These are phyloP conservation scores for Byasa hedistus DNA, from an alignment of 2,888 invertebrate genomes.

Conservation along the genomic window DNA sequence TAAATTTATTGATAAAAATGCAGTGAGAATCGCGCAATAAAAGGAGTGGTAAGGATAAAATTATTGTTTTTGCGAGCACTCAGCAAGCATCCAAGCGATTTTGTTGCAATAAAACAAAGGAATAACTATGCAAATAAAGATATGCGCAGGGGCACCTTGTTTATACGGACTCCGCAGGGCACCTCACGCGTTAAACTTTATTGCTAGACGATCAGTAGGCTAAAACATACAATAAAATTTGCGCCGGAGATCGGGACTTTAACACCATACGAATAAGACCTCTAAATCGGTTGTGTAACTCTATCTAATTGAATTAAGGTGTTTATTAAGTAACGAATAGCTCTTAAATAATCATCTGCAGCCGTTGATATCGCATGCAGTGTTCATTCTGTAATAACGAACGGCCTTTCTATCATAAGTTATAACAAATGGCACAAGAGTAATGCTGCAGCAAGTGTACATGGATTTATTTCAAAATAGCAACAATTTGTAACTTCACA, in stretches of 20 bases:
- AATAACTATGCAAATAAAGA: slow-evolving; percentile 51
- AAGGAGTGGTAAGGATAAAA: slow-evolving; percentile 24
- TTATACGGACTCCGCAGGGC: slow-evolving; percentile 61
- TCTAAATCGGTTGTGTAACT: slow-evolving; percentile 6
- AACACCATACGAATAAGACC: slow-evolving; percentile 20
- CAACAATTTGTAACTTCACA: not conserved
- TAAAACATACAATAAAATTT: slow-evolving; percentile 15
- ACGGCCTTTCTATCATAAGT: slow-evolving; percentile 13
- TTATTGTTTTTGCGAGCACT: slow-evolving; percentile 14
- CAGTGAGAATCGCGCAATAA: slow-evolving; percentile 19
- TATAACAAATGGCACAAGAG: slow-evolving; percentile 15
- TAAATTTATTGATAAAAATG: slow-evolving; percentile 22
- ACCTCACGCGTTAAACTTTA: slow-evolving; percentile 64
- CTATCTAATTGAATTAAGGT: slow-evolving; percentile 31
- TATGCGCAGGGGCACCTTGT: slow-evolving; percentile 57
- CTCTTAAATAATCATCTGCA: slow-evolving; percentile 27
- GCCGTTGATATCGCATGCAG: slow-evolving; percentile 21
- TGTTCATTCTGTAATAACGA: slow-evolving; percentile 19
- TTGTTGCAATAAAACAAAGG: slow-evolving; percentile 43
- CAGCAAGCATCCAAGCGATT: slow-evolving; percentile 33
- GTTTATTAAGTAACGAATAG: slow-evolving; percentile 27
- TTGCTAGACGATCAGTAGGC: slow-evolving; percentile 41
- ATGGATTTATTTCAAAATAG: not conserved
- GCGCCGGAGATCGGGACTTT: slow-evolving; percentile 21
- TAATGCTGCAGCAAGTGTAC: slow-evolving; percentile 3